Base-by-base conservation (phyloP, 64 coral and sea anemone species). In the Montipora sp. region DNA sequence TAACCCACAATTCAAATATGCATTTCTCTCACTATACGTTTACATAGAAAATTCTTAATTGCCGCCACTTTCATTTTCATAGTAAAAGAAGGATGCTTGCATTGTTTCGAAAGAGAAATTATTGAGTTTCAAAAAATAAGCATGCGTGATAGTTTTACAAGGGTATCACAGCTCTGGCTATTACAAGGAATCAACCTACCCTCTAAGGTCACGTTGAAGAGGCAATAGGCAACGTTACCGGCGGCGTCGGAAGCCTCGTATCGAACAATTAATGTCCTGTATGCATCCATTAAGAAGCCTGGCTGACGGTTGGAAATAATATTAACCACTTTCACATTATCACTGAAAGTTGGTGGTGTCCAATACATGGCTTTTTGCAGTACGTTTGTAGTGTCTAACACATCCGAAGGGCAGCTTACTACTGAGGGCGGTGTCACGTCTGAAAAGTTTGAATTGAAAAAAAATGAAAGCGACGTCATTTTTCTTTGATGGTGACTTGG, bases 221-320 rank as follows among this genome's bases (percentile, higher is more conserved):
- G 73, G 79, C 98, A 99, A 53, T 91, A 76, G 23, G 15, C 92
- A 51, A 80, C 84, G 69, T 99, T 99, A 3, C 92, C 90, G 20
- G 98, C 94, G 5, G 94, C 92, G 75, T 99, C 98, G 7, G 57
- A 69, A 74, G 94, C 92, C 4, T 87, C 83, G 43, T 99, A 99
- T n/a, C 72, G 94, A 27, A 99, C 92, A 10, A 75, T 98, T 57
- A 95, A 48, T 51, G 98, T 84, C 61, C 94, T 92, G 73, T 83
- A 87, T 8, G 89, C 73, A 11, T 87, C 72, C 57, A 99, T 78
- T 15, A 80, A 46, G 85, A 93, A 91, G 9, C 98, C 98, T 86
- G 98, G 89, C 27, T 84, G 77, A 13, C 93, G 93, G 20, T 58
- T 99, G 9, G 94, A 91, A 21, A 94, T 47, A 0, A 20, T 77